Percentiles rank a stretch among this genome's conserved stretches.
Conservation (phyloP, 1,140 invertebrate species). For the Meloidogyne floridensis region DNA sequence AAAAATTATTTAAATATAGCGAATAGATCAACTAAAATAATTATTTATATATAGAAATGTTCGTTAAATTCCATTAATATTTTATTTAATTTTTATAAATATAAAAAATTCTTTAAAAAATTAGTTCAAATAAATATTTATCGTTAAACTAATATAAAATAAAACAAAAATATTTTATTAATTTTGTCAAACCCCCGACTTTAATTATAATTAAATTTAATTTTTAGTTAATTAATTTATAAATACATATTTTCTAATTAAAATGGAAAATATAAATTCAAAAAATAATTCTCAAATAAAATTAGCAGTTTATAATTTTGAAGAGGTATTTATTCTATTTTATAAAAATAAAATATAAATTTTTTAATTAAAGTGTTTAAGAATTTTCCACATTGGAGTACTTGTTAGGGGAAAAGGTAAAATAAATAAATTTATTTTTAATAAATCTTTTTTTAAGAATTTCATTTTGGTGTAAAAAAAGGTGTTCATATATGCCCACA, state of each 20-base stretch:
- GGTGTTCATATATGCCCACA: background rate
- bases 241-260: background rate
- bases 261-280: background rate
- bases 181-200: too few relatives aligned
- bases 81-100: too few relatives aligned
- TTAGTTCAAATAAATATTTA: too few relatives aligned
- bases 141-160: too few relatives aligned
- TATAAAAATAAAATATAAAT: background rate
- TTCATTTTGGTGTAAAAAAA: conserved; percentile 12
- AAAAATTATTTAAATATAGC: too few relatives aligned
- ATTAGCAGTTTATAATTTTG: conserved; percentile 7
- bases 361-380: background rate
- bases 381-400: background rate
- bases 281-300: background rate
- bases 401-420: background rate
- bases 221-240: too few relatives aligned
- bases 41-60: too few relatives aligned
- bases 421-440: background rate
- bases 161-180: too few relatives aligned
- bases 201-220: too few relatives aligned
- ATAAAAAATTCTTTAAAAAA: too few relatives aligned
- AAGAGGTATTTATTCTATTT: background rate
- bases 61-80: too few relatives aligned
- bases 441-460: background rate
- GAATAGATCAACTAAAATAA: too few relatives aligned